phyloP scores from a whole-genome alignment of 1,140 invertebrate genomes.

The Glossosoma conforme region DNA sequence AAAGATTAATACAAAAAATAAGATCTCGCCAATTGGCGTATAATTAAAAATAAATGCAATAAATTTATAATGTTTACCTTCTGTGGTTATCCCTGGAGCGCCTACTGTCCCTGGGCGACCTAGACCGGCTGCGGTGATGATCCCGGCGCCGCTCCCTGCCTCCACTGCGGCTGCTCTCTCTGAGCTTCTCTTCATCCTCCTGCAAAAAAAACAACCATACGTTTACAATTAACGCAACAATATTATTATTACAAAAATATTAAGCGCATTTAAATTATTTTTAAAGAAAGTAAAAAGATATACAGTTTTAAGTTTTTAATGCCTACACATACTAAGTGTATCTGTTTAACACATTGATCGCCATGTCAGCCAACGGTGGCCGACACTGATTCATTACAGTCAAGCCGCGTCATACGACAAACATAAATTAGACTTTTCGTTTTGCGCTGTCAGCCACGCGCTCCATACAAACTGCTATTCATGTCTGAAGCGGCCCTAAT shows the following conservation, averaged over 20 bases:
- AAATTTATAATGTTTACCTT: slow-evolving; percentile 17
- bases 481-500: no score
- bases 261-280: background rate
- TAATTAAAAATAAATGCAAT: background rate
- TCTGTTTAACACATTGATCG: no score
- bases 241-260: slow-evolving; percentile 4
- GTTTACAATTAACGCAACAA: background rate
- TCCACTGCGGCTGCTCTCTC: slow-evolving; percentile 37
- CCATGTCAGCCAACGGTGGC: no score
- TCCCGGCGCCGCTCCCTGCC: slow-evolving; percentile 35
- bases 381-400: no score
- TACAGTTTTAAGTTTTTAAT: no score
- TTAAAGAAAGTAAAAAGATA: no score
- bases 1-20: no score
- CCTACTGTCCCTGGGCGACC: slow-evolving; percentile 25
- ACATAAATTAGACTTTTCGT: no score
- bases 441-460: no score
- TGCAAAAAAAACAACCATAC: slow-evolving; percentile 29
- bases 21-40: background rate
- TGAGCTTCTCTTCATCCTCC: slow-evolving; percentile 46
- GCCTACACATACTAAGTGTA: no score
- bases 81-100: slow-evolving; percentile 26
- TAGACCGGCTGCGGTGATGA: slow-evolving; percentile 25
- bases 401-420: no score
- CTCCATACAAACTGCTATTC: no score